A percentile compares a stretch with the other conserved stretches of the same genome.
phyloP scores from a whole-genome alignment of 2,888 invertebrate species.

The Athetis lepigone region DNA sequence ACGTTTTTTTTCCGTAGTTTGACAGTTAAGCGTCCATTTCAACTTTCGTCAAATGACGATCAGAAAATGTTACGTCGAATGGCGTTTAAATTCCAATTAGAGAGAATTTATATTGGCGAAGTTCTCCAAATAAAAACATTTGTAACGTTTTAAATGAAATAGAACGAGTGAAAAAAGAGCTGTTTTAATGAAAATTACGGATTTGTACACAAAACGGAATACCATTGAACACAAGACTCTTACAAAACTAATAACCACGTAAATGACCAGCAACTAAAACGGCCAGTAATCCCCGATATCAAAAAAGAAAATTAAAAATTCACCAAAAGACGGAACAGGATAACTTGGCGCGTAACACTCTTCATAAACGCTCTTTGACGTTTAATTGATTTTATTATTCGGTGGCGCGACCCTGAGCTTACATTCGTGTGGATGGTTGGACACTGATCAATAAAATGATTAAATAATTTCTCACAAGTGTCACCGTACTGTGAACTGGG shows the following conservation, averaged over 20 bases:
- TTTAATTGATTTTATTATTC: constrained; percentile 34
- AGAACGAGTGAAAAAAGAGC: background rate
- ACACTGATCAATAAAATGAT: constrained; percentile 46
- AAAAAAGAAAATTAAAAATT: background rate
- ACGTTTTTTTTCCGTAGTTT: background rate
- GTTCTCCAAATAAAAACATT: background rate
- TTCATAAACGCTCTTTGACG: constrained; percentile 6
- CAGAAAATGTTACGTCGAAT: background rate
- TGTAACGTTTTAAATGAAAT: background rate
- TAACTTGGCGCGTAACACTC: background rate
- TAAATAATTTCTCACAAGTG: constrained; percentile 33
- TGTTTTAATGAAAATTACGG: background rate
- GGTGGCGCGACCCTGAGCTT: constrained; percentile 8
- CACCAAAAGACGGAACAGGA: background rate
- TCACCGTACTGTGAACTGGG: constrained; percentile 2
- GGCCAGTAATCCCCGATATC: background rate
- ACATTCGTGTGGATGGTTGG: constrained; percentile 11
- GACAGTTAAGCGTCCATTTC: background rate
- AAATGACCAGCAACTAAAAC: background rate
- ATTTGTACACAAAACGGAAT: too few relatives aligned
- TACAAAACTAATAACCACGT: too few relatives aligned
- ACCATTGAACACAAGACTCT: too few relatives aligned
- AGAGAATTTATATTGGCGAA: background rate
- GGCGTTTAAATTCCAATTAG: constrained; percentile 1
- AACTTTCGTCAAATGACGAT: background rate